Evolutionary conservation across 2,797 vertebrate genomes (phyloP), one percentile per base, ranked within the genome.

Genomic region (Chromis chromis): DNA sequence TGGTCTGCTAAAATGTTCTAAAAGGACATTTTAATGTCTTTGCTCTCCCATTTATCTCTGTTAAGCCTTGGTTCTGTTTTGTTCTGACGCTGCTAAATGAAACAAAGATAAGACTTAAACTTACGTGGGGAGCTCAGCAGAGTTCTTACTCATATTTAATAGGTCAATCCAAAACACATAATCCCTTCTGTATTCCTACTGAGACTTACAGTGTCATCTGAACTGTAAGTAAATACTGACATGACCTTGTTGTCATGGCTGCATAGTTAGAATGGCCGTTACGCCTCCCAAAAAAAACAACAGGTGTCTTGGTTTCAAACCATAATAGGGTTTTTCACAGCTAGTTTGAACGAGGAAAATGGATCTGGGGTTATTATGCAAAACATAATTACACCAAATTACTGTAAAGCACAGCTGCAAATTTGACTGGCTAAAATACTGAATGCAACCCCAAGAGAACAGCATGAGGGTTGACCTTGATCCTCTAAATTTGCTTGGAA

Each of bases 31-130:
- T 42, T 48, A 39, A 65, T 53, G 44, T 50, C 69, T 73, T 48
- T 81, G 17, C 42, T 62, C 25, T 46, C 68, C 44, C n/a, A 39
- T 82, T 81, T 72, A 56, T 80, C 62, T 74, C 56, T 50, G 70
- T 69, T 79, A 71, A 73, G 66, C 68, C 70, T 48, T 36, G 36
- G 22, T 64, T 73, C 27, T 66, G 46, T 69, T 74, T 75, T 67
- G 59, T 76, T 78, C 63, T 57, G 67, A 77, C 22, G 4, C 64
- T 60, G 54, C 70, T 63, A 69, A 81, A 69, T 52, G 56, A 44
- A 84, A 44, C n/a, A 74, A 49, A 74, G 70, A 81, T 69, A 59
- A 59, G 44, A 73, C 54, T 65, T 60, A 13, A 73, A 66, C 33
- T 16, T 68, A 44, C 25, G 60, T n/a, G 3, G 36, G 40, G 28